phyloP scores from a whole-genome alignment of 2,888 invertebrate species.

The Temnothorax ravouxi region DNA sequence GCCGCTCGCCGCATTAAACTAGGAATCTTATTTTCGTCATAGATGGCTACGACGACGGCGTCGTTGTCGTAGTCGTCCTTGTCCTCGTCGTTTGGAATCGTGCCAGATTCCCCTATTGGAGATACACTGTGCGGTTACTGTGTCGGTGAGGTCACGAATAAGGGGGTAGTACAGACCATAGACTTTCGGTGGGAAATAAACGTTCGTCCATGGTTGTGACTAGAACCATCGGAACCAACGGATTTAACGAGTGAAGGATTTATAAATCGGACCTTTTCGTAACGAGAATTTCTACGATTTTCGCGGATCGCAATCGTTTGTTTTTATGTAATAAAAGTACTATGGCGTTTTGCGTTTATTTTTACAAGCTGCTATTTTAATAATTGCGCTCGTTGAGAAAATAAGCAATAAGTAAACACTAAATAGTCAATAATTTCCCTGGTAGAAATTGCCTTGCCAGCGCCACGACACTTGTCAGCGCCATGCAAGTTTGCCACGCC shows the following conservation, averaged over 20 bases:
- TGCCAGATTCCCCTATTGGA: constrained; percentile 62
- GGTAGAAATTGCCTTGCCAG: too few species aligned
- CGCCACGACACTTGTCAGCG: too few species aligned
- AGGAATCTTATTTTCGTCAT: constrained; percentile 71
- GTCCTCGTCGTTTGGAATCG: constrained; percentile 62
- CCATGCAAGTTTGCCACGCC: too few species aligned
- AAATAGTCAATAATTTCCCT: neutral
- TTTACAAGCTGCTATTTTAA: neutral
- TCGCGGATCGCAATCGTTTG: neutral
- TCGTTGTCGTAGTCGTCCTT: constrained; percentile 29
- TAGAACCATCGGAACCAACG: neutral
- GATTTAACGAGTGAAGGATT: neutral
- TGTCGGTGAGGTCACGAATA: constrained; percentile 20
- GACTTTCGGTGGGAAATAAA: constrained; percentile 37
- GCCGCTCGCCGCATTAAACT: constrained; percentile 54
- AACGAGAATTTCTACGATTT: neutral
- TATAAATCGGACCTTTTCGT: neutral
- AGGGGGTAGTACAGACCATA: constrained; percentile 2
- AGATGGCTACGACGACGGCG: constrained; percentile 13
- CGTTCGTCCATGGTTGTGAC: constrained; percentile 26
- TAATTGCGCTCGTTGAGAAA: neutral
- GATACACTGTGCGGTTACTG: constrained; percentile 36
- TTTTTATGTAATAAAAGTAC: neutral
- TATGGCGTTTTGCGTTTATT: neutral
- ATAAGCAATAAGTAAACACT: neutral